Conservation (phyloP, 2,113 vertebrate genomes). For the Gulo gulo region DNA sequence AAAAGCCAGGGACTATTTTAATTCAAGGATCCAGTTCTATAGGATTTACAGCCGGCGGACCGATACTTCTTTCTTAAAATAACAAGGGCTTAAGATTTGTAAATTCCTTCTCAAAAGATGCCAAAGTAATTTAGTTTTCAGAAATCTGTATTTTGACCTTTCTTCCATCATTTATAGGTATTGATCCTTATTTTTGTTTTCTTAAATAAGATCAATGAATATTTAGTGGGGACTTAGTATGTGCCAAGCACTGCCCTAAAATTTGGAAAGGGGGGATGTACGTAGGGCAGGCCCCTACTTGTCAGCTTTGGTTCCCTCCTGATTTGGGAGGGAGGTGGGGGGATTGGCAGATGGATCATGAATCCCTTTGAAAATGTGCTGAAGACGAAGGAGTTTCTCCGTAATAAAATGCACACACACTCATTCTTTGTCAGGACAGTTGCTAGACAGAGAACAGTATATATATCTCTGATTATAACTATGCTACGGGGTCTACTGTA, state of each 20-base stretch:
- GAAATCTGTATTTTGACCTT: slow-evolving; percentile 44
- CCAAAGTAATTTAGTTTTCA: slow-evolving; percentile 43
- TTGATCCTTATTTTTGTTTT: slow-evolving; percentile 57
- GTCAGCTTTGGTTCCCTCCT: not conserved
- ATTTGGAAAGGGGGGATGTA: not conserved
- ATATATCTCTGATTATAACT: not conserved
- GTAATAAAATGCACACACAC: not conserved
- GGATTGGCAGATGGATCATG: not conserved
- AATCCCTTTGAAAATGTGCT: slow-evolving; percentile 15
- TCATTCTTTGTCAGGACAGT: not conserved
- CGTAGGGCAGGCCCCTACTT: not conserved
- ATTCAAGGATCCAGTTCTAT: slow-evolving; percentile 27
- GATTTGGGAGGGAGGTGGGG: not conserved
- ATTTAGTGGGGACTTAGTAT: slow-evolving; percentile 46
- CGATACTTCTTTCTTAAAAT: slow-evolving; percentile 55
- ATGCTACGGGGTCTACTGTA: not conserved
- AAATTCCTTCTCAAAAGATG: slow-evolving; percentile 52
- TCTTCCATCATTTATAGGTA: slow-evolving; percentile 47
- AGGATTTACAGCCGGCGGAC: not conserved
- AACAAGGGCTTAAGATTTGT: slow-evolving; percentile 45
- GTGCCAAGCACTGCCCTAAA: not conserved
- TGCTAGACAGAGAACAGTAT: not conserved
- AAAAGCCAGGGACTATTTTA: slow-evolving; percentile 37
- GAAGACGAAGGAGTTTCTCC: not conserved
- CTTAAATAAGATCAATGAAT: slow-evolving; percentile 48